Evolutionary conservation across 2,888 invertebrate species (phyloP), one percentile per base, ranked within the genome.

Genomic region (Hofmannophila pseudospretella): DNA sequence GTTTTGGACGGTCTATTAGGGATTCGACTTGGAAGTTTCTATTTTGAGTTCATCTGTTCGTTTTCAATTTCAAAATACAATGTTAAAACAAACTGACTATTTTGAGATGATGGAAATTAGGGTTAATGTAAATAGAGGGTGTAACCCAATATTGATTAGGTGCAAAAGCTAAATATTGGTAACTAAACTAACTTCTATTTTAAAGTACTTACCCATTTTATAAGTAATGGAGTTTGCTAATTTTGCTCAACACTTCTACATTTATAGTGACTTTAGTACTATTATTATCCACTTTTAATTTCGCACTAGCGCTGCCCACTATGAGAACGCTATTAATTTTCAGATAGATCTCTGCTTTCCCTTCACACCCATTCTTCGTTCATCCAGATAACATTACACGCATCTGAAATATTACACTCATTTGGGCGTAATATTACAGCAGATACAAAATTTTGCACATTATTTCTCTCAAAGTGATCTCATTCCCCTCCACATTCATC

Each of bases 1-100:
- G 74, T 76, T 76, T 71, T 60, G 66, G 66, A 66, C 59, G 48
- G 49, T 54, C 65, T 77, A 76, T 72, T 70, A 72, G 64, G 57
- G 61, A 60, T 58, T 45, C 60, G 56, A 49, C 55, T 56, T 47
- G 46, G 47, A 48, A 38, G 41, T 40, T 49, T 67, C 64, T 70
- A 69, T 70, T 75, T 70, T 47, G 58, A 53, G 65, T 56, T 45
- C 11, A n/a, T n/a, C 8, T 22, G 23, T 23, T 23, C 34, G 53
- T 43, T 34, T 38, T 25, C n/a, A 23, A 23, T 23, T 23, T n/a
- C 23, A n/a, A 34, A 19, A 38, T 30, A 26, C 35, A 23, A 16
- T n/a, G 27, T 12, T 4, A 36, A 40, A 40, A 40, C 36, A 40
- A 40, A 40, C 33, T 34, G 22, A 20, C 30, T 38, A 34, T 34